phyloP scores from a whole-genome alignment of 2,888 invertebrate species.

The Tiliacea aurago region DNA sequence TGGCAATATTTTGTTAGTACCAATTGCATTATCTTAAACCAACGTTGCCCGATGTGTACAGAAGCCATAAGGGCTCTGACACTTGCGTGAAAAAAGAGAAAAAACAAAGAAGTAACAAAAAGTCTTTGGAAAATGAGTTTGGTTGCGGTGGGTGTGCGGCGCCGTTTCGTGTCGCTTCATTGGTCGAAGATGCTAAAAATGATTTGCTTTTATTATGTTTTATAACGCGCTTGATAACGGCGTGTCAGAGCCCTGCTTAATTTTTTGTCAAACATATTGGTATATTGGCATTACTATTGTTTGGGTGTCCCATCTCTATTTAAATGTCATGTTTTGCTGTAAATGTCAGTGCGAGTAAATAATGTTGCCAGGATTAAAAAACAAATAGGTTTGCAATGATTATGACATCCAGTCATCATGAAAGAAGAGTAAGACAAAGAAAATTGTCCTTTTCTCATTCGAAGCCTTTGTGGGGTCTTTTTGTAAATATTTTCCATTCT shows the following conservation, averaged over 20 bases:
- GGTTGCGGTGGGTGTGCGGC: slow-evolving; percentile 68
- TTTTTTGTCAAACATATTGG: slow-evolving; percentile 15
- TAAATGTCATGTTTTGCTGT: slow-evolving; percentile 20
- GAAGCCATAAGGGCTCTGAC: slow-evolving; percentile 65
- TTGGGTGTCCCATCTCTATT: slow-evolving; percentile 34
- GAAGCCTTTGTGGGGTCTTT: too few species aligned
- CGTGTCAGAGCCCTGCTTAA: slow-evolving; percentile 67
- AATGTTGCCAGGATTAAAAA: slow-evolving; percentile 4
- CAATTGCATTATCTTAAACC: neutral
- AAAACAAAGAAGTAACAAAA: slow-evolving; percentile 12
- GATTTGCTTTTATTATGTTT: slow-evolving; percentile 35
- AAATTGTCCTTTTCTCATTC: neutral
- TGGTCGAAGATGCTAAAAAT: slow-evolving; percentile 23
- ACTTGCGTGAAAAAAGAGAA: slow-evolving; percentile 58
- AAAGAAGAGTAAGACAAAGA: neutral
- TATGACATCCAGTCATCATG: neutral
- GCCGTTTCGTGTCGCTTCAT: slow-evolving; percentile 52
- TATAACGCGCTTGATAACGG: slow-evolving; percentile 33
- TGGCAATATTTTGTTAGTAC: too few species aligned
- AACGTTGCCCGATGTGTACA: slow-evolving; percentile 45
- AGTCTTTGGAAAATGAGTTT: slow-evolving; percentile 35
- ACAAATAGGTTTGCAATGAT: neutral
- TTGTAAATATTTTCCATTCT: neutral
- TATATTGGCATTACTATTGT: slow-evolving; percentile 39
- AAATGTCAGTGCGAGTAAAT: slow-evolving; percentile 46